phyloP scores from a whole-genome alignment of 2,888 invertebrate species.

The Heliconius cydno region DNA sequence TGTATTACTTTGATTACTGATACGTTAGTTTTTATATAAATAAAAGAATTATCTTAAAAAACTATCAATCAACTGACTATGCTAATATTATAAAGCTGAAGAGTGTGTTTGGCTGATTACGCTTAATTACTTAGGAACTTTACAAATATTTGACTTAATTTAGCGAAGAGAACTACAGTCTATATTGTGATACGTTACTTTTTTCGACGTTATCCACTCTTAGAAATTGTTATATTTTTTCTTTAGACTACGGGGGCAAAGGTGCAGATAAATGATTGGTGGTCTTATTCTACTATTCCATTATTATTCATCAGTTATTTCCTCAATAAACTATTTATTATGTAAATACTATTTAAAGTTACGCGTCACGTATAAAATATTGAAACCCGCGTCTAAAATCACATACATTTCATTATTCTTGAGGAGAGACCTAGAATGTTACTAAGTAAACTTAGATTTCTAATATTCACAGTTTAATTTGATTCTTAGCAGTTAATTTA shows the following conservation, averaged over 20 bases:
- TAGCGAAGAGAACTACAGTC: too few relatives aligned
- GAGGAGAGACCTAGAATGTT: conserved; percentile 45
- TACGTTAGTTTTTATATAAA: neutral
- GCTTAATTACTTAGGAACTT: too few relatives aligned
- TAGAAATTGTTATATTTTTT: too few relatives aligned
- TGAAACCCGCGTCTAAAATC: neutral
- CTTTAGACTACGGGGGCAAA: too few relatives aligned
- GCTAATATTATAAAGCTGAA: too few relatives aligned
- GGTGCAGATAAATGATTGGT: too few relatives aligned
- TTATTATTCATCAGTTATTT: too few relatives aligned
- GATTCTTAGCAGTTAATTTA: neutral
- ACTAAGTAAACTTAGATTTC: neutral
- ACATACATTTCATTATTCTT: neutral
- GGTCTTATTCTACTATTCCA: too few relatives aligned
- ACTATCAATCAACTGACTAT: neutral
- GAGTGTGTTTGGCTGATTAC: too few relatives aligned
- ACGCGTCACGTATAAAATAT: neutral
- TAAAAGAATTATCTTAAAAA: neutral
- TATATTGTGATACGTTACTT: too few relatives aligned
- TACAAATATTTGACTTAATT: too few relatives aligned
- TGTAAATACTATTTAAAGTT: neutral
- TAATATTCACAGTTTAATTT: neutral
- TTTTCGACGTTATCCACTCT: too few relatives aligned
- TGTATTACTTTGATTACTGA: neutral
- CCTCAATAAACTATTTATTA: neutral